Evolutionary conservation across 2,888 invertebrate species (phyloP).

Genomic region (Lamellibrachia satsuma): DNA sequence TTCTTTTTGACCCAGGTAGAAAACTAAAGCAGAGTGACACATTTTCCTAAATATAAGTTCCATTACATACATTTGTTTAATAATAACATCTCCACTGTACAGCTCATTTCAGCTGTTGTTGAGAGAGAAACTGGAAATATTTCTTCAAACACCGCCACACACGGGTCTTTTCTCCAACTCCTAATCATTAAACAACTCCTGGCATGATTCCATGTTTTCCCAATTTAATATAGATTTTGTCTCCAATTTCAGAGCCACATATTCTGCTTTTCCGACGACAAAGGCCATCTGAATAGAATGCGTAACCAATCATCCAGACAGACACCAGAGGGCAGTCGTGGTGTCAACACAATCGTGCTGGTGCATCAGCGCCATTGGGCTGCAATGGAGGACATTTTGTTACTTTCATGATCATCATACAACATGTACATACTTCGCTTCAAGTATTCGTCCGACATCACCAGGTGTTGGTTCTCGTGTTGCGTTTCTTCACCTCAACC

Average conservation of each 20-base stretch:
- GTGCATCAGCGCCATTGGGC: not conserved
- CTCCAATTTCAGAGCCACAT: constrained; percentile 40
- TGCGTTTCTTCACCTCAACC: not conserved
- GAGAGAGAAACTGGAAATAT: too few species aligned
- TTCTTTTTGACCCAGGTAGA: too few species aligned
- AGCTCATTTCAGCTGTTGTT: too few species aligned
- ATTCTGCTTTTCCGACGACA: constrained; percentile 42
- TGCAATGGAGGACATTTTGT: not conserved
- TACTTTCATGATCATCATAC: not conserved
- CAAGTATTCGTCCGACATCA: not conserved
- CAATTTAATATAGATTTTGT: not conserved
- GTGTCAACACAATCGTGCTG: constrained; percentile 5
- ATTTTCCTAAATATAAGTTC: too few species aligned
- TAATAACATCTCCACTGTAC: too few species aligned
- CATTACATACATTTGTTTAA: too few species aligned
- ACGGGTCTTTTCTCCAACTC: too few species aligned
- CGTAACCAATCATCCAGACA: not conserved
- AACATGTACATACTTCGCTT: constrained; percentile 12
- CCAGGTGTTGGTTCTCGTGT: not conserved
- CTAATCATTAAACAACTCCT: too few species aligned
- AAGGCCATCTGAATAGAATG: not conserved
- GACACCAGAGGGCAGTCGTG: not conserved
- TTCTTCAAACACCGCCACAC: too few species aligned
- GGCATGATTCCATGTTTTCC: not conserved
- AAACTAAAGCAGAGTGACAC: too few species aligned